Conservation (phyloP, 2,888 invertebrate species). For the Malacosoma neustria region DNA sequence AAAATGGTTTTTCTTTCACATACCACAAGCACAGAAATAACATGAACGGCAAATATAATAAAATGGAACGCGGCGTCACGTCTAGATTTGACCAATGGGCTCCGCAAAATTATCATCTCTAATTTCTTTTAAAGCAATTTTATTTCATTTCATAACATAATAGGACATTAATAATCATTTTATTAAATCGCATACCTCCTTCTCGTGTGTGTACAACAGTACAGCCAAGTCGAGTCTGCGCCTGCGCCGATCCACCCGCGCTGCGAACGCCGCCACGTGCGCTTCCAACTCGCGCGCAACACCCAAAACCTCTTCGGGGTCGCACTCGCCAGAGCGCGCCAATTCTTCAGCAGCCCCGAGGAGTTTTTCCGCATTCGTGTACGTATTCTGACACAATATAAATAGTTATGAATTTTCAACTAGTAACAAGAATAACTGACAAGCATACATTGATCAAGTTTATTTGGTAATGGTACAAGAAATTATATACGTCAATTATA, state of each 20-base stretch:
- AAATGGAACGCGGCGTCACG: too few relatives aligned
- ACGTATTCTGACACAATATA: constrained; percentile 99
- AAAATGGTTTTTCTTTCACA: too few relatives aligned
- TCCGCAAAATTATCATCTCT: background rate
- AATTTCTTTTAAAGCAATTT: background rate
- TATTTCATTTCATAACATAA: too few relatives aligned
- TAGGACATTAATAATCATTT: too few relatives aligned
- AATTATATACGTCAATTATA: too few relatives aligned
- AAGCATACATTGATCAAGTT: too few relatives aligned
- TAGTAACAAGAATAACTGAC: too few relatives aligned
- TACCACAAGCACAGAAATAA: too few relatives aligned
- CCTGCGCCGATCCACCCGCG: constrained; percentile 92
- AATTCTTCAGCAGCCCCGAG: constrained; percentile 96
- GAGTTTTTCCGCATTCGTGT: constrained; percentile 98
- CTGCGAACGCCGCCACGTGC: constrained; percentile 95
- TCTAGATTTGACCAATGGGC: background rate
- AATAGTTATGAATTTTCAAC: too few relatives aligned
- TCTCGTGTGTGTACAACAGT: constrained; percentile 95
- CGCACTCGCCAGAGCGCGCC: constrained; percentile 96
- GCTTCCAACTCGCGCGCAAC: constrained; percentile 95
- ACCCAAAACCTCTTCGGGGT: constrained; percentile 95
- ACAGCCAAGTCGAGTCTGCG: constrained; percentile 94
- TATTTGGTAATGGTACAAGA: too few relatives aligned
- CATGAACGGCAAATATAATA: too few relatives aligned
- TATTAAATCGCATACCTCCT: constrained; percentile 79